Conservation (phyloP, 92 coral and sea anemone species). For the Umimayanthus chanpuru region DNA sequence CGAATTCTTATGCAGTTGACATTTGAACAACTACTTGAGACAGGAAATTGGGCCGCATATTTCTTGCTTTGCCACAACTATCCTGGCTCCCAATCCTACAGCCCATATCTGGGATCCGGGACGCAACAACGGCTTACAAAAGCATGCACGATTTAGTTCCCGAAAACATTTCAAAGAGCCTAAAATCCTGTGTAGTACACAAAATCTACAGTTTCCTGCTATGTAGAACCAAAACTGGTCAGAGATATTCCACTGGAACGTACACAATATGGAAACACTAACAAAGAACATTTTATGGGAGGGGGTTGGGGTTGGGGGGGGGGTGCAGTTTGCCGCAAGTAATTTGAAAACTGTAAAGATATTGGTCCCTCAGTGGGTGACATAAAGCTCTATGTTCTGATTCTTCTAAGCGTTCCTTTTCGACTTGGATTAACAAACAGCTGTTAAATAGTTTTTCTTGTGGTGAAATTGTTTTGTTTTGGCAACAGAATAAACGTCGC, state of each 20-base stretch:
- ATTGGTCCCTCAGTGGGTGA: too few relatives aligned
- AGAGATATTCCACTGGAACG: background rate
- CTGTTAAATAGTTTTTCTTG: too few relatives aligned
- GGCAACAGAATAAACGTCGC: too few relatives aligned
- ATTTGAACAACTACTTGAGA: background rate
- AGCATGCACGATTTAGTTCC: conserved; percentile 8
- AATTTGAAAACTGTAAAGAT: too few relatives aligned
- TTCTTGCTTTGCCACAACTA: background rate
- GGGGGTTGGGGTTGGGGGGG: too few relatives aligned
- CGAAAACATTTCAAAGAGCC: background rate
- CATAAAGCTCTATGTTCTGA: too few relatives aligned
- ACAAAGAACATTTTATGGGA: too few relatives aligned
- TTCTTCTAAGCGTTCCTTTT: too few relatives aligned
- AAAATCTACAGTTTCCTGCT: background rate
- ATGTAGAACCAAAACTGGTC: background rate
- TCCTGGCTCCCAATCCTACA: background rate
- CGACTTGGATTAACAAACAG: too few relatives aligned
- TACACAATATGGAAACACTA: background rate
- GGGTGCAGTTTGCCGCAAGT: too few relatives aligned
- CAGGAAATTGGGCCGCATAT: background rate
- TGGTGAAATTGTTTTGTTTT: too few relatives aligned
- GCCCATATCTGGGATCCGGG: conserved; percentile 7
- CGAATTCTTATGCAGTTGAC: background rate
- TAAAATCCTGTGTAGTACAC: background rate
- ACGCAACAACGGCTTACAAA: conserved; percentile 19